phyloP scores from a whole-genome alignment of 1,140 invertebrate genomes.

The Lycorma delicatula region DNA sequence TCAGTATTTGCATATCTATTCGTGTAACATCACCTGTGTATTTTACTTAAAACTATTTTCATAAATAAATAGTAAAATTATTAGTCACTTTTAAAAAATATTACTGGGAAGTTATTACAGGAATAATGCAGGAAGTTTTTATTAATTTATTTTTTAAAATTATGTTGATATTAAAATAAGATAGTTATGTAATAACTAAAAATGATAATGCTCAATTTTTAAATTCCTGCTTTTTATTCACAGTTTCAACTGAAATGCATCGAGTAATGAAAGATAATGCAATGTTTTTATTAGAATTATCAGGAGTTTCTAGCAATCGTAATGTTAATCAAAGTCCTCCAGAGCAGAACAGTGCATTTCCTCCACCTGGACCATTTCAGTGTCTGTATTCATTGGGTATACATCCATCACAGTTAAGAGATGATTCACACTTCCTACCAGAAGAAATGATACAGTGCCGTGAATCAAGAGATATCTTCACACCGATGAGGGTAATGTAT shows the following conservation, averaged over 20 bases:
- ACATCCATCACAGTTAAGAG: conserved; percentile 24
- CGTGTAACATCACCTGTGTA: no score
- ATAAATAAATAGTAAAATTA: no score
- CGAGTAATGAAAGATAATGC: conserved; percentile 86
- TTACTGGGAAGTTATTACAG: no score
- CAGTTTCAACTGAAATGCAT: conserved; percentile 49
- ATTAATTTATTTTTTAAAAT: no score
- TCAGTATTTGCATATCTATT: no score
- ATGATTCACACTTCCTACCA: conserved; percentile 17
- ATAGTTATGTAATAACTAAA: background rate
- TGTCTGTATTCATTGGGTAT: conserved; percentile 62
- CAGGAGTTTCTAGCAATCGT: conserved; percentile 44
- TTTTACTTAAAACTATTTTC: no score
- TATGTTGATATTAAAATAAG: no score
- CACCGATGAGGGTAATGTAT: no score
- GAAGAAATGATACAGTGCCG: conserved; percentile 14
- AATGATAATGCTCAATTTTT: background rate
- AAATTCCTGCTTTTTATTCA: background rate
- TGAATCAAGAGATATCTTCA: no score
- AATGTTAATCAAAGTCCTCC: conserved; percentile 49
- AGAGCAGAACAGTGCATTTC: conserved; percentile 44
- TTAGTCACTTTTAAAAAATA: no score
- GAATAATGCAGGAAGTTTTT: no score
- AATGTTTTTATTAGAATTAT: conserved; percentile 84
- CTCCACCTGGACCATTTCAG: conserved; percentile 63